These are phyloP conservation scores for Eristalinus sepulchralis DNA, from an alignment of 2,888 invertebrate species.

Conservation along the genomic window DNA sequence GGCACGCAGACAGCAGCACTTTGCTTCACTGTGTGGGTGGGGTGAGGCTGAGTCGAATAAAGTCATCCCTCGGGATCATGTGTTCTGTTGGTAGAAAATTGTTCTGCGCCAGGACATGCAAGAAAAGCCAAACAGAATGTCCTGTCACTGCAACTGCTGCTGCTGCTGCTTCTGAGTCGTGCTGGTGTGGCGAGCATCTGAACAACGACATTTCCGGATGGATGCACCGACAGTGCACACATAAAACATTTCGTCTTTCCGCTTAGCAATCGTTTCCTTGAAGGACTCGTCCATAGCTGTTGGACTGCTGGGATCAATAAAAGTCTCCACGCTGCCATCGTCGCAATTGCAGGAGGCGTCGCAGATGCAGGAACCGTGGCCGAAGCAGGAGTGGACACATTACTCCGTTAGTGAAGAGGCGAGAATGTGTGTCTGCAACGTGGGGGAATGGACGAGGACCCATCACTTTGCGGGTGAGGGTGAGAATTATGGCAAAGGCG, in stretches of 20 bases:
- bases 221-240: slow-evolving; percentile 1
- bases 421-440: neutral
- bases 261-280: slow-evolving; percentile 1
- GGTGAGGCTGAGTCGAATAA: neutral
- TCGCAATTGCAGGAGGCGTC: neutral
- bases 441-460: neutral
- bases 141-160: neutral
- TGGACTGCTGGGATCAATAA: neutral
- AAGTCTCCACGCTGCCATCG: neutral
- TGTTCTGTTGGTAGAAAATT: neutral
- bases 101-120: neutral
- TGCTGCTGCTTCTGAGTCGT: neutral
- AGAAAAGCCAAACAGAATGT: neutral
- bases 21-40: neutral
- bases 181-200: neutral
- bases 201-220: slow-evolving; percentile 7
- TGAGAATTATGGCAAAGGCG: neutral
- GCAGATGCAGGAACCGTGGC: neutral
- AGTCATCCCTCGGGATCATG: neutral
- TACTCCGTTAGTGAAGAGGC: neutral
- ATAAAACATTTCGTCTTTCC: slow-evolving; percentile 8
- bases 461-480: neutral
- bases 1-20: neutral
- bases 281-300: neutral
- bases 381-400: neutral